Percentiles rank a stretch among this genome's conserved stretches.
Evolutionary conservation across 37 sponge, comb jelly and placozoan genomes (phyloP).

Genomic region (Diacarnus erythraeanus): DNA sequence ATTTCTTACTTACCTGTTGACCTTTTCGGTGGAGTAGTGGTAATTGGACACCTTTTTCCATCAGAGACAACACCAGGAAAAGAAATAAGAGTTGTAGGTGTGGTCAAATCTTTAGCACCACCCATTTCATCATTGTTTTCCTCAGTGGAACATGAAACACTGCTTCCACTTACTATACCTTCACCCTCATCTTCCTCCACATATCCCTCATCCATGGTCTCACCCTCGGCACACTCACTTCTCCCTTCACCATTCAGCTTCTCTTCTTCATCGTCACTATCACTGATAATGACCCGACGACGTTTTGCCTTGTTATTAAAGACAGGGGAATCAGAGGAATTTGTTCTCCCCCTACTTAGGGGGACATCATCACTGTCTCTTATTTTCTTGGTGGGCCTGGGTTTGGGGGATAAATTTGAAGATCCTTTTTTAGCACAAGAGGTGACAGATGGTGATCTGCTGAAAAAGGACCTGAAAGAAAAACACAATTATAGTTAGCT

Average conservation of each 20-base stretch:
- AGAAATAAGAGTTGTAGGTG: not conserved
- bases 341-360: too few species aligned
- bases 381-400: not conserved
- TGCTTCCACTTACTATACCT: not conserved
- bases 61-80: not conserved
- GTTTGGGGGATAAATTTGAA: too few species aligned
- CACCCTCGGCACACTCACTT: not conserved
- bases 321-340: conserved; percentile 17
- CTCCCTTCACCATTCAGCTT: conserved; percentile 9
- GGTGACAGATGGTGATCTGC: not conserved
- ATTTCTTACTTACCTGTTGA: conserved; percentile 24
- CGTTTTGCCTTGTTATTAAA: conserved; percentile 30
- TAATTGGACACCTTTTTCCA: not conserved
- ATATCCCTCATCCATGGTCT: not conserved
- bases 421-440: too few species aligned
- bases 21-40: conserved; percentile 58
- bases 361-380: not conserved
- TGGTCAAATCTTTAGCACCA: not conserved
- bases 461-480: not conserved
- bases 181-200: not conserved
- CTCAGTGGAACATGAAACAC: not conserved
- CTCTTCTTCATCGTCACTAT: conserved; percentile 20
- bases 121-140: not conserved
- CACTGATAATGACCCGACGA: conserved; percentile 19
- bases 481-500: not conserved